phyloP scores from a whole-genome alignment of 2,113 vertebrate genomes.

The Rhabdomys dilectus region DNA sequence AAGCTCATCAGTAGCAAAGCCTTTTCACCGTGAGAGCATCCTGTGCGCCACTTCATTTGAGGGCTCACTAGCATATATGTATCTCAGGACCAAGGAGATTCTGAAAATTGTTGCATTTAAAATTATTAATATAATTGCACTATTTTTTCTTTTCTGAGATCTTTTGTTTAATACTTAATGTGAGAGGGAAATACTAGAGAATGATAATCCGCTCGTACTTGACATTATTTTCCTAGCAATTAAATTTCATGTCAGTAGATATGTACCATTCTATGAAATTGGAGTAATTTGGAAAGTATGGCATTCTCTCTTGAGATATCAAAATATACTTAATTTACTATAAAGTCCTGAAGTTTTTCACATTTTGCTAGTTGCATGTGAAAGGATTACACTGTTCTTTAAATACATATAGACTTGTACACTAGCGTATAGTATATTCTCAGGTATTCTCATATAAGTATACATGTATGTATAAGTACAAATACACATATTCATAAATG shows the following conservation, averaged over 20 bases:
- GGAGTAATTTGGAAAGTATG: slow-evolving; percentile 41
- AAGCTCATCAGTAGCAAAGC: neutral
- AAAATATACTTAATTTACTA: neutral
- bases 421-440: neutral
- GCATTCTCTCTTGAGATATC: neutral
- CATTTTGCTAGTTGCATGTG: neutral
- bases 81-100: neutral
- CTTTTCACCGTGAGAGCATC: neutral
- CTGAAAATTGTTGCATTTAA: neutral
- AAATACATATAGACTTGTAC: neutral
- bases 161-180: neutral
- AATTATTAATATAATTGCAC: neutral
- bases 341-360: neutral
- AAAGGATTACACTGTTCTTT: neutral
- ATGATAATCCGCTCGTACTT: neutral
- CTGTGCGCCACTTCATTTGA: neutral
- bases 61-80: neutral
- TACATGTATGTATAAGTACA: neutral
- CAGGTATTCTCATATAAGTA: neutral
- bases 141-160: neutral
- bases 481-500: neutral
- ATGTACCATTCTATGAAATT: slow-evolving; percentile 16
- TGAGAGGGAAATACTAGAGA: neutral
- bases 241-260: neutral
- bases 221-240: neutral